Base-by-base conservation (phyloP, 2,113 vertebrate species). In the Paracanthobrama guichenoti region DNA sequence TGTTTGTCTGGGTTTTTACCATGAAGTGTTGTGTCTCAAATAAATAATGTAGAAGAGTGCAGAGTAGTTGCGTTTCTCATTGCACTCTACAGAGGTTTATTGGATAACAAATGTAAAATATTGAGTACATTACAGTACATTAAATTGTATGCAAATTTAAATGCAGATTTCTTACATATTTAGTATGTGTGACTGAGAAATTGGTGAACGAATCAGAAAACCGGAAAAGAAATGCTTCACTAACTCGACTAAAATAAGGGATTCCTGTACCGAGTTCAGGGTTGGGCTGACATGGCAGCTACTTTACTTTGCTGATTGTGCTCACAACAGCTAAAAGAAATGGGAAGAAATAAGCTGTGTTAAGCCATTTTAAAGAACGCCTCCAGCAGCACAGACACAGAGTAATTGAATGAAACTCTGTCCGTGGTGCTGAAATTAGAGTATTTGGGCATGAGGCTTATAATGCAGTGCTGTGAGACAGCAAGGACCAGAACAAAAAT, bases 31-130 rank as follows among this genome's bases (percentile, higher is more conserved):
- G 62, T 90, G 87, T 72, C 89, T 85, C 81, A 87, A 90, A 91
- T 91, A 93, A 91, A 92, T 87, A 90, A 90, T 89, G 88, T 88
- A 84, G 85, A 74, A 77, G 35, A 42, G 88, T 87, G 90, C 83
- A 67, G 69, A 26, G 90, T 89, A 88, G 67, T 73, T 85, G 79
- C 53, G 86, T 87, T 90, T 90, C 79, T 87, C 89, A 89, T 79
- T 84, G 90, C 88, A 79, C 88, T 79, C 81, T 85, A 90, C 86
- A 84, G 87, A 84, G 84, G 83, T 90, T 89, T 90, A 92, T 92
- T 39, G 28, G 53, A 12, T 9, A 59, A 57, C 5, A 59, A 1
- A 59, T 85, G 84, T 88, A 89, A 89, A 91, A 64, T 71, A 81
- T 60, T 50, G 1, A 50, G 72, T 50, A 6, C 39, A 13, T 12